phyloP scores from a whole-genome alignment of 1,140 invertebrate genomes.

The Sesamia nonagrioides region DNA sequence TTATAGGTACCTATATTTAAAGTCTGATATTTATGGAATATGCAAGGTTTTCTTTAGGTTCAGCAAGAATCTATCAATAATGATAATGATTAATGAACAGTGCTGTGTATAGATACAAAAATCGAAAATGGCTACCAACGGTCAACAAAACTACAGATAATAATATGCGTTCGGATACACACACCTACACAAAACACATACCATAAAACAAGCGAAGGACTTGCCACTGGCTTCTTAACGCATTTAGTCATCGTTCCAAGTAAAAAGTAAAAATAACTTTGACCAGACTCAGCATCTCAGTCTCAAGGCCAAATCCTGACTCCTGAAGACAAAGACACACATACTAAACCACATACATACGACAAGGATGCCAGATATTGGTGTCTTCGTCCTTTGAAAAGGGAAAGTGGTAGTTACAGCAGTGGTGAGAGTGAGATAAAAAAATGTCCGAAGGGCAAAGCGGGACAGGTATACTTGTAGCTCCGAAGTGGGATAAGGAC shows the following conservation, averaged over 20 bases:
- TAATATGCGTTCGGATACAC: slow-evolving; percentile 47
- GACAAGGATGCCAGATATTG: slow-evolving; percentile 60
- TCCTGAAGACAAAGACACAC: slow-evolving; percentile 66
- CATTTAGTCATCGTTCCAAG: slow-evolving; percentile 84
- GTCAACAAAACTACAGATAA: slow-evolving; percentile 47
- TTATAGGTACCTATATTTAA: neutral
- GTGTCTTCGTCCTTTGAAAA: slow-evolving; percentile 87
- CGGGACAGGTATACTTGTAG: slow-evolving; percentile 58
- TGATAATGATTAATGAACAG: too few relatives aligned
- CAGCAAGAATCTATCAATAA: neutral
- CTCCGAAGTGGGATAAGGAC: slow-evolving; percentile 60
- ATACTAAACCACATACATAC: slow-evolving; percentile 42
- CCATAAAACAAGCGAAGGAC: slow-evolving; percentile 54
- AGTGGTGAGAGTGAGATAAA: slow-evolving; percentile 85
- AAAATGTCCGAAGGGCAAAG: slow-evolving; percentile 81
- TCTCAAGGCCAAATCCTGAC: slow-evolving; percentile 85
- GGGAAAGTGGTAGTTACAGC: slow-evolving; percentile 84
- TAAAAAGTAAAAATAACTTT: slow-evolving; percentile 86
- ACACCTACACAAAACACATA: slow-evolving; percentile 51
- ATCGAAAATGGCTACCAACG: slow-evolving; percentile 49
- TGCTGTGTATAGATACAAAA: slow-evolving; percentile 13
- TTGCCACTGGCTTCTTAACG: slow-evolving; percentile 74
- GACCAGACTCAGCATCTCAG: slow-evolving; percentile 80
- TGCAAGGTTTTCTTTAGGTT: neutral
- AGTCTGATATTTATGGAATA: neutral